Percentiles rank a stretch among this genome's conserved stretches.
Evolutionary conservation across 1,140 invertebrate species (phyloP).

Genomic region (Phymastichus coffea): DNA sequence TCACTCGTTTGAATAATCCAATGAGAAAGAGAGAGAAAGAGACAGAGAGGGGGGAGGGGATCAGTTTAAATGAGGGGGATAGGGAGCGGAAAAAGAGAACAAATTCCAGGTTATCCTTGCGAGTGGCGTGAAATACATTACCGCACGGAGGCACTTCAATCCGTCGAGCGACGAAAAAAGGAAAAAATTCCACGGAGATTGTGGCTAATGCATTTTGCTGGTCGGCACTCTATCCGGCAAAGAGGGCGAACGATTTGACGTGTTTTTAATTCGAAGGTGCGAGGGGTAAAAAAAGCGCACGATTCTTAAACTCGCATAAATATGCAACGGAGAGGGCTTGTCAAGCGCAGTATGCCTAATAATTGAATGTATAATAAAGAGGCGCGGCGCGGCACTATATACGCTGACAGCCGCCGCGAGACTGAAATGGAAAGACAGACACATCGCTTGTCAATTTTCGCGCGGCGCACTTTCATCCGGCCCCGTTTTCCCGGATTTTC

Average conservation of each 20-base stretch:
- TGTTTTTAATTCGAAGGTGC: slow-evolving; percentile 27
- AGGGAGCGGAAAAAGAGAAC: no score
- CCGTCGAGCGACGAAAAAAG: no score
- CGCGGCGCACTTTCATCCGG: slow-evolving; percentile 12
- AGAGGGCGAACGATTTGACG: slow-evolving; percentile 7
- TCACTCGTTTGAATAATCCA: no score
- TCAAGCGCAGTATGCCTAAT: slow-evolving; percentile 55
- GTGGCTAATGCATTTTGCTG: slow-evolving; percentile 5
- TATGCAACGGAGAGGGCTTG: slow-evolving; percentile 56
- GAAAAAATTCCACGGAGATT: neutral
- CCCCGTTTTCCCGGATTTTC: slow-evolving; percentile 12
- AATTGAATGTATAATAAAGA: slow-evolving; percentile 59
- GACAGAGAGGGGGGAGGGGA: no score
- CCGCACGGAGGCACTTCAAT: no score
- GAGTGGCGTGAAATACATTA: no score
- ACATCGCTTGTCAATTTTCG: slow-evolving; percentile 49
- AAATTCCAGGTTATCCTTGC: no score
- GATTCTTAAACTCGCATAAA: slow-evolving; percentile 39
- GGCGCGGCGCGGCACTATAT: slow-evolving; percentile 37
- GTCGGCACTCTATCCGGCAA: neutral
- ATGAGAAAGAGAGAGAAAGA: no score
- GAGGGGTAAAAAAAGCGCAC: slow-evolving; percentile 22
- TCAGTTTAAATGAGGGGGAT: no score
- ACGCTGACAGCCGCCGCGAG: neutral
- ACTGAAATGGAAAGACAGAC: neutral